Evolutionary conservation across 2,888 invertebrate genomes (phyloP).

Genomic region (Himalopsyche anomala): DNA sequence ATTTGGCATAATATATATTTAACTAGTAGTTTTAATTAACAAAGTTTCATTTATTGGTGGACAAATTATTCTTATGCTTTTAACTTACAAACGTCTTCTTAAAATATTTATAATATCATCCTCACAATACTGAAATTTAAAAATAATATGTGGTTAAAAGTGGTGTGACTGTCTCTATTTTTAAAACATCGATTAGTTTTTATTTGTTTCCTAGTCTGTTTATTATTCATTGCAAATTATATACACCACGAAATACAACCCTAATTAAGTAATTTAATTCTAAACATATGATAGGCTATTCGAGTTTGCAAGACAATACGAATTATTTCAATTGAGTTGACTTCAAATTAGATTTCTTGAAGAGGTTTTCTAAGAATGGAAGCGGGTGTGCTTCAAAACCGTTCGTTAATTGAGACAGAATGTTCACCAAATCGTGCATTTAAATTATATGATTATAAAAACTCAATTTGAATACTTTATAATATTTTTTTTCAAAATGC

Average conservation of each 20-base stretch:
- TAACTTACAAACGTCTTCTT: too few relatives aligned
- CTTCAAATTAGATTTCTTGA: background rate
- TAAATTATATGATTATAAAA: background rate
- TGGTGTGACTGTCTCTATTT: too few relatives aligned
- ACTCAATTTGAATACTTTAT: too few relatives aligned
- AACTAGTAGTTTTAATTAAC: too few relatives aligned
- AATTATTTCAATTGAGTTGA: slow-evolving; percentile 34
- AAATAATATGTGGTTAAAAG: too few relatives aligned
- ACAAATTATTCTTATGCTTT: too few relatives aligned
- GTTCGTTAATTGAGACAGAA: background rate
- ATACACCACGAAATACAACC: slow-evolving; percentile 5
- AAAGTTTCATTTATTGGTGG: too few relatives aligned
- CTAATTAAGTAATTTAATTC: slow-evolving; percentile 17
- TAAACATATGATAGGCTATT: background rate
- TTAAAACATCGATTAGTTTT: background rate
- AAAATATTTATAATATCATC: too few relatives aligned
- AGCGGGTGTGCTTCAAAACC: background rate
- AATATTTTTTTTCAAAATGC: too few relatives aligned
- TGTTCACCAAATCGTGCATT: background rate
- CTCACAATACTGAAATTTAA: too few relatives aligned
- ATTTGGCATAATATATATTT: too few relatives aligned
- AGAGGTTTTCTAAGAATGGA: background rate
- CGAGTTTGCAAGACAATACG: slow-evolving; percentile 21
- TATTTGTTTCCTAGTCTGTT: background rate
- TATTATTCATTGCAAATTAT: background rate